Evolutionary conservation across 2,797 vertebrate genomes (phyloP), one percentile per base, ranked within the genome.

Genomic region (Heteromormyrus szaboi): DNA sequence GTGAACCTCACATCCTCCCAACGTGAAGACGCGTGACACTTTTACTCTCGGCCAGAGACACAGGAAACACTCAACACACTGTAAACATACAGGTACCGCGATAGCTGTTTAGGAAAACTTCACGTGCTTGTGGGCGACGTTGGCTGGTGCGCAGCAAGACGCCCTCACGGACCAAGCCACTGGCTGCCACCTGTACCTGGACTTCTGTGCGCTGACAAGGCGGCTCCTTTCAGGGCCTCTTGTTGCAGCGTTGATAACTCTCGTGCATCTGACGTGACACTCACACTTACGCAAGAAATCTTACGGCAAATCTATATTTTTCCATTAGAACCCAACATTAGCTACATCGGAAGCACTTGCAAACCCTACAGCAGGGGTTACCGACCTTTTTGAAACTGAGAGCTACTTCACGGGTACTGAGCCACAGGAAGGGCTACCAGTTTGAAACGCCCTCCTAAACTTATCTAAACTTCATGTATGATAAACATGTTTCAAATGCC

Each of bases 161-260:
- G 17, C 76, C 54, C 59, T 56, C 41, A 12, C 12, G 9, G 79
- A 37, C 33, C 41, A 0, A 22, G 41, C 19, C 88, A 48, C 22
- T 14, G 12, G 7, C 4, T 48, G 33, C 95, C 89, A 97, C 97
- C 96, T 97, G 95, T 97, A 97, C 89, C 95, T 97, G 90, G 96
- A 96, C 90, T 97, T 96, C 93, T 97, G 94, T 91, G 96, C 94
- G 72, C 96, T 97, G 92, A 97, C 93, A 92, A 97, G 17, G 37
- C 94, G 97, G 97, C 93, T 94, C 95, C 97, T 97, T 90, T 96
- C 25, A 96, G 89, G 97, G 97, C 92, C 97, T 97, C 92, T 97
- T 89, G 97, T 97, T 90, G 97, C 96, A 68, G 25, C 1, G 11
- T 33, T 12, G 62, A 11, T 11, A 33, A 9, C 29, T 68, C 56